These are phyloP conservation scores for Leuciscus waleckii DNA, from an alignment of 2,797 vertebrate genomes.

Conservation along the genomic window DNA sequence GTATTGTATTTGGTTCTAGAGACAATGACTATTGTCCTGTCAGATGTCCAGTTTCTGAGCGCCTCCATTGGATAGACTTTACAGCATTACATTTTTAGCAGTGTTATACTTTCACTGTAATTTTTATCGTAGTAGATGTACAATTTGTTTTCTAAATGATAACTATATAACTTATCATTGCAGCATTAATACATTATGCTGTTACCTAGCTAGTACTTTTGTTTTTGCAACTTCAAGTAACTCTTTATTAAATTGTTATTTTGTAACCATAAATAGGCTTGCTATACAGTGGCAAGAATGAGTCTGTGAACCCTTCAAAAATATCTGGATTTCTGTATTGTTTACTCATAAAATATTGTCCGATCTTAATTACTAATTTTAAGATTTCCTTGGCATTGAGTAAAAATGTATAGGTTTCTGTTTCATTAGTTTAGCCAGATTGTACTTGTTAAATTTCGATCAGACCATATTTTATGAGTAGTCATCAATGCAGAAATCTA, in stretches of 20 bases:
- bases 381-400: neutral
- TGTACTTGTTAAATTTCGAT: neutral
- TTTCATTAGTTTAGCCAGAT: neutral
- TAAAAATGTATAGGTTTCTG: neutral
- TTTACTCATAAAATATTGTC: neutral
- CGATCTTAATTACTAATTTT: neutral
- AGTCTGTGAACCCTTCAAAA: neutral
- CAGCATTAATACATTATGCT: neutral
- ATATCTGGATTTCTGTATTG: neutral
- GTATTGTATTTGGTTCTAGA: slow-evolving; percentile 18
- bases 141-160: neutral
- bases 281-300: neutral
- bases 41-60: neutral
- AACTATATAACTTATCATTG: neutral
- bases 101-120: neutral
- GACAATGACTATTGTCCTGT: slow-evolving; percentile 1
- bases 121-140: neutral
- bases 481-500: neutral
- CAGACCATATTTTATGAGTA: neutral
- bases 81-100: neutral
- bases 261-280: no score
- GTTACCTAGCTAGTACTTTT: neutral
- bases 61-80: neutral
- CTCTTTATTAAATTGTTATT: no score
- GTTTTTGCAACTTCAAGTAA: neutral